phyloP scores from a whole-genome alignment of 2,797 vertebrate genomes.

The Sarcophilus harrisii region DNA sequence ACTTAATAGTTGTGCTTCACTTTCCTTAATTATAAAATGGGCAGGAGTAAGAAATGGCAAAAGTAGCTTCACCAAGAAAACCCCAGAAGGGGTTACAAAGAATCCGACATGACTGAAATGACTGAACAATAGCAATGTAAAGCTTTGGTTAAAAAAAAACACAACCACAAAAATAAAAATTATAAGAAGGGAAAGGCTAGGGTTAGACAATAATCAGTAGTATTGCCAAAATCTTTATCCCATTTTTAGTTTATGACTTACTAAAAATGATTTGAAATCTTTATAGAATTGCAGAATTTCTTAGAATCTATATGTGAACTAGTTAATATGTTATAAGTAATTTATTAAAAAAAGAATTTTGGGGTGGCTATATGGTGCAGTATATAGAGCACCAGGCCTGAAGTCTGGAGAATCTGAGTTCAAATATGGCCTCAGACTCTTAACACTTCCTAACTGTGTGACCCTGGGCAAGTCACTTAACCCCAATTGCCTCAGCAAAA shows the following conservation, averaged over 20 bases:
- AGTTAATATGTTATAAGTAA: not conserved
- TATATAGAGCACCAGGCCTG: too few species aligned
- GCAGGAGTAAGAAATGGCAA: too few species aligned
- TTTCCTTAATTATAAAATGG: too few species aligned
- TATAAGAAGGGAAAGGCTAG: not conserved
- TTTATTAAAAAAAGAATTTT: not conserved
- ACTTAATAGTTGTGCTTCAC: not conserved
- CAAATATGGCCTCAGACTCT: too few species aligned
- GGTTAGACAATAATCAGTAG: not conserved
- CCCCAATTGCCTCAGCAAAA: too few species aligned
- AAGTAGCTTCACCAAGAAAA: too few species aligned
- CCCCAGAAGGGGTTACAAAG: too few species aligned
- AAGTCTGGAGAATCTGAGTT: too few species aligned
- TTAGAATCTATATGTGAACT: not conserved
- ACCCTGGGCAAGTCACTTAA: too few species aligned
- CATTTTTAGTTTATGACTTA: not conserved
- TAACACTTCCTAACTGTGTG: too few species aligned
- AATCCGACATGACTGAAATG: too few species aligned
- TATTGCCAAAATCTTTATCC: not conserved
- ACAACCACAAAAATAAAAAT: not conserved
- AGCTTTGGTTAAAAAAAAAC: not conserved
- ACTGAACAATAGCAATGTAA: not conserved
- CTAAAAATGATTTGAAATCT: not conserved
- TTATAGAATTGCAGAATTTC: not conserved
- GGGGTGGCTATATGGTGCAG: too few species aligned